Percentiles rank a stretch among this genome's conserved stretches.
phyloP scores from a whole-genome alignment of 2,797 vertebrate species.

The Alca torda region DNA sequence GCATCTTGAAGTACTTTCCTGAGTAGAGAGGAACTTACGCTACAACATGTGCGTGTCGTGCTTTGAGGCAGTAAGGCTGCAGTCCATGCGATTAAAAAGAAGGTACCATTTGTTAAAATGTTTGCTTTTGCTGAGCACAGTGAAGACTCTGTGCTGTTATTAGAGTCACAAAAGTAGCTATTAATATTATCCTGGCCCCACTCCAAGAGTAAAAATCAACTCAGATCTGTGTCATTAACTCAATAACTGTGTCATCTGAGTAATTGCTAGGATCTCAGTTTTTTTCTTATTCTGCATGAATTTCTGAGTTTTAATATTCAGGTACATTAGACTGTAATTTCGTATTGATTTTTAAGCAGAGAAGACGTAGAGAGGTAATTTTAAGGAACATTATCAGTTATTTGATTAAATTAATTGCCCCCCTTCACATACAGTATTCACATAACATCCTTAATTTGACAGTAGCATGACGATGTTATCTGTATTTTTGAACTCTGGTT shows the following conservation, averaged over 20 bases:
- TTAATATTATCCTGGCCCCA: not conserved
- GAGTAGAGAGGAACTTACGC: not conserved
- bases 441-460: not conserved
- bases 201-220: not conserved
- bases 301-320: not conserved
- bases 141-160: not conserved
- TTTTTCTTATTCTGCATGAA: not conserved
- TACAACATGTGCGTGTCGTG: not conserved
- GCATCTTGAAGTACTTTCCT: conserved; percentile 38
- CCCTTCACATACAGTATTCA: not conserved
- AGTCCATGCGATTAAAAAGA: not conserved
- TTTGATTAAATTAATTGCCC: not conserved
- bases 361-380: not conserved
- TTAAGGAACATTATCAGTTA: not conserved
- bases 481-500: not conserved
- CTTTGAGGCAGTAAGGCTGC: not conserved
- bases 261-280: not conserved
- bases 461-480: not conserved
- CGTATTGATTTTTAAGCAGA: not conserved
- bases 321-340: not conserved
- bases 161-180: not conserved
- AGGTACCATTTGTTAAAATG: not conserved
- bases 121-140: not conserved
- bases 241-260: not conserved
- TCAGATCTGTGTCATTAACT: not conserved